A percentile compares a stretch with the other conserved stretches of the same genome.
phyloP scores from a whole-genome alignment of 2,113 vertebrate species.

The Diadophis punctatus region DNA sequence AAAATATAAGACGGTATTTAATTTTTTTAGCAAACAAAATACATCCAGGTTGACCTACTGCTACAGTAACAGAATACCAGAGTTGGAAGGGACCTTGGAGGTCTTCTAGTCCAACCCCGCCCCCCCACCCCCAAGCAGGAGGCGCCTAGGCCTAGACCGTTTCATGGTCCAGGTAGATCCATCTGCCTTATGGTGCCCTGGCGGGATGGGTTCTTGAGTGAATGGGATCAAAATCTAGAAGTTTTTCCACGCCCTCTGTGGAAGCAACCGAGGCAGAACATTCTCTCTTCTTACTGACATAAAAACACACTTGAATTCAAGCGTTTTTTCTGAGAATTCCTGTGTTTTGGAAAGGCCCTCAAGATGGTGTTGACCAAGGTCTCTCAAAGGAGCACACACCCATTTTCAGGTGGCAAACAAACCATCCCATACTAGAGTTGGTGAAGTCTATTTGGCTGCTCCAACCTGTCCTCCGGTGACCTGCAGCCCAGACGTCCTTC shows the following conservation, averaged over 20 bases:
- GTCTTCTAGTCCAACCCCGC: no score
- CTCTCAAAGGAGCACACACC: not conserved
- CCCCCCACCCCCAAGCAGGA: not conserved
- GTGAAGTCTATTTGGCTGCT: not conserved
- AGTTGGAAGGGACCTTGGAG: no score
- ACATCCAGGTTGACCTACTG: not conserved
- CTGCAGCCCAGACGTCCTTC: not conserved
- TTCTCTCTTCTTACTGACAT: not conserved
- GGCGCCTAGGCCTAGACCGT: not conserved
- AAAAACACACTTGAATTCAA: not conserved
- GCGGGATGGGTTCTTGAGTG: not conserved
- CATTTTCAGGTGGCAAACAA: not conserved
- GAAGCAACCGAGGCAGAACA: not conserved
- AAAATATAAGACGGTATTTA: no score
- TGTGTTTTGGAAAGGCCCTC: not conserved
- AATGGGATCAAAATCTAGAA: not conserved
- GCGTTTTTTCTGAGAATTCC: not conserved
- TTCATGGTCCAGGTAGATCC: not conserved
- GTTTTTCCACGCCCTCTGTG: not conserved
- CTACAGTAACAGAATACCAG: not conserved
- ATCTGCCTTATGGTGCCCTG: not conserved
- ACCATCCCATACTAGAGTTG: not conserved
- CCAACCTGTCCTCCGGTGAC: not conserved
- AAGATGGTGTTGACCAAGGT: not conserved
- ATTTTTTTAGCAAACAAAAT: not conserved